Evolutionary conservation across 2,888 invertebrate species (phyloP).

Genomic region (Phengaris alcon): DNA sequence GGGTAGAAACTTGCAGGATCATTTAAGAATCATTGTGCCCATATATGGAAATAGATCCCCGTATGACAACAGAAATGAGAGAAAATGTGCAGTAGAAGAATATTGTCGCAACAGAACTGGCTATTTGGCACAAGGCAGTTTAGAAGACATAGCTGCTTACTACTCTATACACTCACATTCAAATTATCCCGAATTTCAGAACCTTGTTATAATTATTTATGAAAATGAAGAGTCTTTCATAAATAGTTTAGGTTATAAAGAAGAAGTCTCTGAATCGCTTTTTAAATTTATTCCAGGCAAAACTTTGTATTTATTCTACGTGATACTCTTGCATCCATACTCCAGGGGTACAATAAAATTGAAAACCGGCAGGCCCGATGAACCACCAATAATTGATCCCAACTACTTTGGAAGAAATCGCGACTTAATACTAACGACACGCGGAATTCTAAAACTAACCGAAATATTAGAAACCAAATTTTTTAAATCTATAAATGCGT

Average conservation of each 20-base stretch:
- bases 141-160: constrained; percentile 74
- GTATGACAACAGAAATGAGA: constrained; percentile 43
- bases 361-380: constrained; percentile 74
- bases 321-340: constrained; percentile 66
- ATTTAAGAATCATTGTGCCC: constrained; percentile 58
- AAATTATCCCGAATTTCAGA: constrained; percentile 54
- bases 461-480: constrained; percentile 47
- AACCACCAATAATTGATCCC: constrained; percentile 80
- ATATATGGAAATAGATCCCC: constrained; percentile 53
- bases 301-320: constrained; percentile 51
- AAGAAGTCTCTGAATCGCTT: constrained; percentile 45
- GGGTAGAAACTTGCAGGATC: constrained; percentile 78
- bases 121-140: constrained; percentile 62
- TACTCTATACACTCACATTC: constrained; percentile 49
- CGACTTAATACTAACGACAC: constrained; percentile 64
- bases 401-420: constrained; percentile 81
- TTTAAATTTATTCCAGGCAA: constrained; percentile 47
- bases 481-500: constrained; percentile 49
- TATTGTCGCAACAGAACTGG: constrained; percentile 77
- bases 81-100: constrained; percentile 54
- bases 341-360: constrained; percentile 78
- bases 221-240: constrained; percentile 49
- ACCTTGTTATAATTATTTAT: constrained; percentile 43
- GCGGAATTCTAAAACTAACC: constrained; percentile 50
- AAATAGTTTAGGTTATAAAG: constrained; percentile 42